Percentiles rank a stretch among this genome's conserved stretches.
Evolutionary conservation across 2,797 vertebrate species (phyloP).

Genomic region (Spea hammondii): DNA sequence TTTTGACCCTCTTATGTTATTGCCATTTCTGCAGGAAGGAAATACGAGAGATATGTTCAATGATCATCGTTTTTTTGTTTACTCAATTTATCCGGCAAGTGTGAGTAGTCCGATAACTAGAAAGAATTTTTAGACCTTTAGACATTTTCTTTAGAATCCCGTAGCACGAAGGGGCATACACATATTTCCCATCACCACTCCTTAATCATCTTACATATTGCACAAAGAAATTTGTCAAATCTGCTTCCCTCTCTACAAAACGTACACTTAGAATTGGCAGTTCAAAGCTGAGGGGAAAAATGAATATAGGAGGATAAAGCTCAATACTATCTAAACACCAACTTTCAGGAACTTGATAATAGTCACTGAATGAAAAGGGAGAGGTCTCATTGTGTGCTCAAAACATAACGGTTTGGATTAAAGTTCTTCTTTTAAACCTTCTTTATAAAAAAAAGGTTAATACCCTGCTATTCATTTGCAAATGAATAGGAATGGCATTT

Average conservation of each 20-base stretch:
- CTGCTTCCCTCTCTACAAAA: conserved; percentile 69
- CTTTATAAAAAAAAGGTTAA: conserved; percentile 18
- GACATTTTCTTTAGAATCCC: conserved; percentile 58
- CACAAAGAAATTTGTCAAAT: conserved; percentile 75
- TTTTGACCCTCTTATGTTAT: conserved; percentile 64
- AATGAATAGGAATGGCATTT: not conserved
- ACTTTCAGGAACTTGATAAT: conserved; percentile 63
- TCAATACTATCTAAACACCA: conserved; percentile 67
- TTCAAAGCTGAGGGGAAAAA: conserved; percentile 65
- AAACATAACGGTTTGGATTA: conserved; percentile 14
- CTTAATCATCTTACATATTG: conserved; percentile 74
- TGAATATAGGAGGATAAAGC: conserved; percentile 67
- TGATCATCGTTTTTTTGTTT: conserved; percentile 58
- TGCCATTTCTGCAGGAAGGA: conserved; percentile 60
- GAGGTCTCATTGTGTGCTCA: conserved; percentile 23
- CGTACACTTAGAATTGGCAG: conserved; percentile 64
- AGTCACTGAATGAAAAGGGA: conserved; percentile 35
- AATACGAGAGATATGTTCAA: conserved; percentile 59
- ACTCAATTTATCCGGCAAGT: conserved; percentile 58
- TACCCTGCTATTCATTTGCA: not conserved
- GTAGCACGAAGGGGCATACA: conserved; percentile 63
- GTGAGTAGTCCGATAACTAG: conserved; percentile 61
- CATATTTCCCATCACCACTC: conserved; percentile 62
- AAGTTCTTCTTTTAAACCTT: conserved; percentile 22
- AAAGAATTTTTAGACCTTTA: conserved; percentile 58